Conservation (phyloP, 1,140 invertebrate genomes). For the Zaprionus kolodkinae region DNA sequence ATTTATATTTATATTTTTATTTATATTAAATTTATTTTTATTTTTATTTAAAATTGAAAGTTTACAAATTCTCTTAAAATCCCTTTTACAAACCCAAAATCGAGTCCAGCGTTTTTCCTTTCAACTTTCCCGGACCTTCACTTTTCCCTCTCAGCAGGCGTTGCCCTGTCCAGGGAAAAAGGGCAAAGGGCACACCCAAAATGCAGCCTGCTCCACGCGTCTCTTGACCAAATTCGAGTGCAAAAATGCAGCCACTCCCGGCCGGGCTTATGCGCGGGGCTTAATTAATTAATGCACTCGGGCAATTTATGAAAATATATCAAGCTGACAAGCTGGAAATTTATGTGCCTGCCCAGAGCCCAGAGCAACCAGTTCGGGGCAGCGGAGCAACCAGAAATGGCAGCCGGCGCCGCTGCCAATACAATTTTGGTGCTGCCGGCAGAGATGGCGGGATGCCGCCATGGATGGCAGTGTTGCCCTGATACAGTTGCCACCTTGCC, state of each 20-base stretch:
- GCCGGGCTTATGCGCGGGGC: constrained; percentile 40
- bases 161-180: background rate
- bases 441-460: background rate
- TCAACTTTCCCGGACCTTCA: background rate
- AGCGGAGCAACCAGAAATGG: constrained; percentile 51
- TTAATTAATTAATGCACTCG: constrained; percentile 83
- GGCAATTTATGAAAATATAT: constrained; percentile 83
- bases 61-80: too few species aligned
- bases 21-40: too few species aligned
- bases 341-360: constrained; percentile 63
- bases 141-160: too few species aligned
- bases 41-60: too few species aligned
- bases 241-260: constrained; percentile 46
- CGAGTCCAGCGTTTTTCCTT: background rate
- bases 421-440: constrained; percentile 47
- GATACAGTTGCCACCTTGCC: constrained; percentile 4
- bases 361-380: constrained; percentile 27
- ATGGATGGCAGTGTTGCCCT: background rate
- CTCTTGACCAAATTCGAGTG: background rate
- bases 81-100: background rate
- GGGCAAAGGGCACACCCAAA: background rate
- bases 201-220: background rate
- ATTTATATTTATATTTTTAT: too few species aligned
- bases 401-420: constrained; percentile 60
- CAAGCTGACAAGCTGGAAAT: constrained; percentile 83